Conservation (phyloP, 2,113 vertebrate species). For the Talpa occidentalis region DNA sequence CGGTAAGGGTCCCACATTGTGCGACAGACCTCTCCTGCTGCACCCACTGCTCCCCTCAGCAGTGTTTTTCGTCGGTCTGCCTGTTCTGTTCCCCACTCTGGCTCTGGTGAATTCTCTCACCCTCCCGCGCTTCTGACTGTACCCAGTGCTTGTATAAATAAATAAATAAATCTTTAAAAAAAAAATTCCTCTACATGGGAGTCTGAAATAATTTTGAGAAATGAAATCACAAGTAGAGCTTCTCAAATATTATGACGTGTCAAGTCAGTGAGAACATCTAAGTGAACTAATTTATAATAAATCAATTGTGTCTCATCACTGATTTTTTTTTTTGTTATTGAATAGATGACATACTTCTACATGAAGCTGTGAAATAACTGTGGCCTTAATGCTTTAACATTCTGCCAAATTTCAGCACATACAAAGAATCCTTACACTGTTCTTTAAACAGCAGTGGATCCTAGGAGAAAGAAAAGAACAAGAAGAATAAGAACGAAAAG, state of each 20-base stretch:
- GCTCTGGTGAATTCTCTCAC: too few relatives aligned
- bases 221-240: background rate
- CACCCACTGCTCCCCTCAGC: too few relatives aligned
- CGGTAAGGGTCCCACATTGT: too few relatives aligned
- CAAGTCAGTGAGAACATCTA: background rate
- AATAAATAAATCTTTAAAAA: too few relatives aligned
- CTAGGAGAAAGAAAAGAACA: too few relatives aligned
- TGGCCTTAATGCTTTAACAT: background rate
- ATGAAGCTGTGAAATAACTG: background rate
- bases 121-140: too few relatives aligned
- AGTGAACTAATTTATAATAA: slow-evolving; percentile 18
- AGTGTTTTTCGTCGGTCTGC: too few relatives aligned
- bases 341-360: background rate
- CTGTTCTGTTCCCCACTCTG: too few relatives aligned
- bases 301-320: background rate
- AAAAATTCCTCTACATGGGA: background rate
- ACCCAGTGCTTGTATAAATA: too few relatives aligned
- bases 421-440: background rate
- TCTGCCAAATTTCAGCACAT: slow-evolving; percentile 14
- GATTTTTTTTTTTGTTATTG: slow-evolving; percentile 14
- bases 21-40: too few relatives aligned
- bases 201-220: background rate
- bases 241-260: background rate
- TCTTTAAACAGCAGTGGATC: background rate
- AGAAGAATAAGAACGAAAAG: too few relatives aligned